Percentiles rank a stretch among this genome's conserved stretches.
Evolutionary conservation across 2,113 vertebrate species (phyloP).

Genomic region (Ibidorhyncha struthersii): DNA sequence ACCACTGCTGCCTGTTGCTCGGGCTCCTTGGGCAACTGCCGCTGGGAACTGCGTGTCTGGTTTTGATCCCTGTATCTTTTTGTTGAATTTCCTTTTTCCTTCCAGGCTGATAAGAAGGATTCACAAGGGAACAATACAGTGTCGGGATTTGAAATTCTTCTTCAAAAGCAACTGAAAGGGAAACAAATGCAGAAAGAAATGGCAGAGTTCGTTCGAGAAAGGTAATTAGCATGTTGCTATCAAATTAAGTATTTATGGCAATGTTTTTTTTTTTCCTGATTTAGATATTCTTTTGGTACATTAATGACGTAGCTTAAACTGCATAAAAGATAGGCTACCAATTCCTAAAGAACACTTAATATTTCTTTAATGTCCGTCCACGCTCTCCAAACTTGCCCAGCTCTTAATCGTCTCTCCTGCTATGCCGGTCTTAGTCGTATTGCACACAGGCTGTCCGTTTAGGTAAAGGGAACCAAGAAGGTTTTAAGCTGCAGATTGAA

Average conservation of each 20-base stretch:
- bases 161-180: conserved; percentile 97
- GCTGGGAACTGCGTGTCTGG: background rate
- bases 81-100: conserved; percentile 21
- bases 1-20: background rate
- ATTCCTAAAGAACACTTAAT: background rate
- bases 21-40: background rate
- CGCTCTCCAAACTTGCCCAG: background rate
- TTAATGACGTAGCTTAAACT: background rate
- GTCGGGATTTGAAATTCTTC: conserved; percentile 93
- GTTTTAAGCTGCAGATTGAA: background rate
- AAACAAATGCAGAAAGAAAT: conserved; percentile 99
- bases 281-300: background rate
- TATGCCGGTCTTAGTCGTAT: background rate
- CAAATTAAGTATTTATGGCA: background rate
- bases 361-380: background rate
- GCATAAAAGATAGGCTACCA: background rate
- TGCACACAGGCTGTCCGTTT: background rate
- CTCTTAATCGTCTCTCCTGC: background rate
- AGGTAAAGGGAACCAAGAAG: background rate
- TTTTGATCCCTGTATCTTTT: background rate
- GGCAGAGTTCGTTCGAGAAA: conserved; percentile 95
- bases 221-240: conserved; percentile 73
- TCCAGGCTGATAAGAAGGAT: conserved; percentile 92
- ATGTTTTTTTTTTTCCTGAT: background rate
- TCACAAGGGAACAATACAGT: conserved; percentile 86